Evolutionary conservation across 2,113 vertebrate species (phyloP).

Genomic region (Chaenogobius annularis): DNA sequence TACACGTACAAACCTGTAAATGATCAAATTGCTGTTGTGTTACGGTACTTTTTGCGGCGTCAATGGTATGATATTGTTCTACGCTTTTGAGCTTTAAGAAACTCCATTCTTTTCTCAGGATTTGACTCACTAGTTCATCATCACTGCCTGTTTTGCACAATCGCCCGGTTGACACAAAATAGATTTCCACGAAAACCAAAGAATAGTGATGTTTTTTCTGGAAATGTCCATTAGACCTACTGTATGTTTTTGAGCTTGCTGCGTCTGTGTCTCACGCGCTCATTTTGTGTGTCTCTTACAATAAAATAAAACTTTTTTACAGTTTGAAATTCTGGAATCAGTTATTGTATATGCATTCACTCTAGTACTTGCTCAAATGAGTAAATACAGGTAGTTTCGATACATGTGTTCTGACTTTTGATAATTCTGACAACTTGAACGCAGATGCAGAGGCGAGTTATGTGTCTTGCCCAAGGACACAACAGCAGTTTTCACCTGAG

Average conservation of each 20-base stretch:
- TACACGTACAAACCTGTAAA: neutral
- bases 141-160: neutral
- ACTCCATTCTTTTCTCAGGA: slow-evolving; percentile 4
- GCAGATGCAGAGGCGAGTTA: no score
- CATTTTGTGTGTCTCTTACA: neutral
- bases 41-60: neutral
- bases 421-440: no score
- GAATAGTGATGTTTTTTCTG: neutral
- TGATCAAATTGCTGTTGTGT: neutral
- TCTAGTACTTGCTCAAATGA: no score
- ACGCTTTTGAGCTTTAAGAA: neutral
- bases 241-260: neutral
- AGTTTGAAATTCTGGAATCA: neutral
- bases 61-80: neutral
- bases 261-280: neutral
- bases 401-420: no score
- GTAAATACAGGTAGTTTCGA: no score
- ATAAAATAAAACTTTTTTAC: neutral
- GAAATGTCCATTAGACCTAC: neutral
- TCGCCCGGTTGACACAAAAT: neutral
- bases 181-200: neutral
- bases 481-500: no score
- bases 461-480: no score
- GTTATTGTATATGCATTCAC: no score
- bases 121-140: neutral